These are phyloP conservation scores for Hozukius guyotensis DNA, from an alignment of 2,797 vertebrate genomes.

Conservation along the genomic window DNA sequence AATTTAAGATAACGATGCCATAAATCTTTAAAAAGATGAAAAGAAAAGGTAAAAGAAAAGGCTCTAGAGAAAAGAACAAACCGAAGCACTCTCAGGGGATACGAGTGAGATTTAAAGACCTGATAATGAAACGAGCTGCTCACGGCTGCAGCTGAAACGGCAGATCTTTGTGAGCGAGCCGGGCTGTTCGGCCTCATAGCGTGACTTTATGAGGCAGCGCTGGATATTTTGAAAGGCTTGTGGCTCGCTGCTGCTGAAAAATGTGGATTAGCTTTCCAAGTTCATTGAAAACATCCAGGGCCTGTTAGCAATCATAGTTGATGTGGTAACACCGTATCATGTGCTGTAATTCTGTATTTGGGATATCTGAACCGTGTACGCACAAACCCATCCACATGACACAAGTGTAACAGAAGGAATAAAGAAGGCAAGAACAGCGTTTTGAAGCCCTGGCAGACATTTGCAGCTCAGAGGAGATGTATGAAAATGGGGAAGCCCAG, in stretches of 20 bases:
- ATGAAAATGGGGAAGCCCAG: background rate
- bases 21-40: slow-evolving; percentile 33
- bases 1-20: slow-evolving; percentile 58
- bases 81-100: slow-evolving; percentile 21
- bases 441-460: slow-evolving; percentile 1
- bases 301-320: slow-evolving; percentile 69
- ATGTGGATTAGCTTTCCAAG: slow-evolving; percentile 54
- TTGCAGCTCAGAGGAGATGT: background rate
- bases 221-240: slow-evolving; percentile 66
- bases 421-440: slow-evolving; percentile 1
- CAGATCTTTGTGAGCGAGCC: background rate
- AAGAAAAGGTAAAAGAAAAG: slow-evolving; percentile 40
- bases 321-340: slow-evolving; percentile 60
- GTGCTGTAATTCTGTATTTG: slow-evolving; percentile 50
- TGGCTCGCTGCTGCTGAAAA: slow-evolving; percentile 66
- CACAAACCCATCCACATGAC: slow-evolving; percentile 21
- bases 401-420: background rate
- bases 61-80: slow-evolving; percentile 39
- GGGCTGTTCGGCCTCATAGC: slow-evolving; percentile 43
- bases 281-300: slow-evolving; percentile 73
- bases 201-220: slow-evolving; percentile 65
- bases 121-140: slow-evolving; percentile 43
- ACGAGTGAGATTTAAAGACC: slow-evolving; percentile 37
- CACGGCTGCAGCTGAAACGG: slow-evolving; percentile 12
- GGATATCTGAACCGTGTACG: slow-evolving; percentile 36